phyloP scores from a whole-genome alignment of 2,888 invertebrate species.

The Epistrophella euchroma region DNA sequence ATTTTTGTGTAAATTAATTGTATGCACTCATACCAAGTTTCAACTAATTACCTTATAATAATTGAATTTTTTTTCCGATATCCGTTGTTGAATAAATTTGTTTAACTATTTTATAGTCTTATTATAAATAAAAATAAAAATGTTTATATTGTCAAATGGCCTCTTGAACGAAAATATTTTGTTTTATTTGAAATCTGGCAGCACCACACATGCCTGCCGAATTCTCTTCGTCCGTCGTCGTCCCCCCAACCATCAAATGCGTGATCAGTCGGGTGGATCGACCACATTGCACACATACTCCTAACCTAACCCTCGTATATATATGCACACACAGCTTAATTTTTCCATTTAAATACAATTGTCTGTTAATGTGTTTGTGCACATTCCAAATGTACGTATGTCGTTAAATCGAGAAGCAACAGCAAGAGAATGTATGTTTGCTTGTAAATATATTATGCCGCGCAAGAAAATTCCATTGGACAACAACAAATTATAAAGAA shows the following conservation, averaged over 20 bases:
- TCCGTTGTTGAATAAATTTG: no score
- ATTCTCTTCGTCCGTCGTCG: not conserved
- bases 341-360: not conserved
- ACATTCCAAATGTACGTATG: conserved; percentile 75
- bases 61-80: no score
- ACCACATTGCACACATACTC: conserved; percentile 72
- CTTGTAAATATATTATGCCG: conserved; percentile 53
- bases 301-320: not conserved
- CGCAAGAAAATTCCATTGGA: conserved; percentile 77
- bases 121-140: no score
- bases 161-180: conserved; percentile 7
- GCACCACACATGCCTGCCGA: conserved; percentile 11
- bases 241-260: conserved; percentile 22
- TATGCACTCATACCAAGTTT: no score
- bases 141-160: no score
- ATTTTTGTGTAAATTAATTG: no score
- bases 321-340: conserved; percentile 49
- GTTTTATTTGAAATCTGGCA: conserved; percentile 54
- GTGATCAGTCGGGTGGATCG: conserved; percentile 63
- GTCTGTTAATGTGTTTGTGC: conserved; percentile 36
- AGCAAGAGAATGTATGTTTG: conserved; percentile 41
- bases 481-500: conserved; percentile 78
- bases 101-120: no score
- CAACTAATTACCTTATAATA: no score
- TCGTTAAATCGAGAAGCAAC: conserved; percentile 58